phyloP scores from a whole-genome alignment of 1,140 invertebrate genomes.

The Brachionus plicatilis region DNA sequence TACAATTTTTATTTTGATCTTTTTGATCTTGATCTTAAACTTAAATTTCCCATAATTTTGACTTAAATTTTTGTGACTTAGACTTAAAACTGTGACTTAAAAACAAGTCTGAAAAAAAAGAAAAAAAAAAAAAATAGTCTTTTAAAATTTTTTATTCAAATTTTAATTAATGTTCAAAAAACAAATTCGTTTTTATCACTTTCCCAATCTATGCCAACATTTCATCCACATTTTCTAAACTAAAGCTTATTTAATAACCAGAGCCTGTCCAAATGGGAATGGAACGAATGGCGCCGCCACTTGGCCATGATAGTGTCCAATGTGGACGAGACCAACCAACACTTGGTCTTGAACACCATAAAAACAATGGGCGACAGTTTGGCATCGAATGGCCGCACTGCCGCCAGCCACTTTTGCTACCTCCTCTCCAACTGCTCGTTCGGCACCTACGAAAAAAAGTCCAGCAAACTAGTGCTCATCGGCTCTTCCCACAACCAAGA shows the following conservation, averaged over 20 bases:
- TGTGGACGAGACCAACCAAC: slow-evolving; percentile 65
- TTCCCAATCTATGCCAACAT: no score
- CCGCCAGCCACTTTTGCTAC: slow-evolving; percentile 88
- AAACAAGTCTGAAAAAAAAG: no score
- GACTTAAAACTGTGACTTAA: no score
- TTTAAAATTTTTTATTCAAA: no score
- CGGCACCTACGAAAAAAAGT: slow-evolving; percentile 61
- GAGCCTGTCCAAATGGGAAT: slow-evolving; percentile 72
- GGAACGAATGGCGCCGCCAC: slow-evolving; percentile 92
- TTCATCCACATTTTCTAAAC: background rate
- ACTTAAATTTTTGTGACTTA: no score
- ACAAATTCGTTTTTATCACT: no score
- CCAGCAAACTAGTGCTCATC: slow-evolving; percentile 69
- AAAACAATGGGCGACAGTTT: slow-evolving; percentile 66
- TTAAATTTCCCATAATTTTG: no score
- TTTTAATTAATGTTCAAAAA: no score
- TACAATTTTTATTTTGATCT: no score
- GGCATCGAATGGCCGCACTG: slow-evolving; percentile 63
- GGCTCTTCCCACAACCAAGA: slow-evolving; percentile 61
- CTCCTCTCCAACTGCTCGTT: slow-evolving; percentile 76
- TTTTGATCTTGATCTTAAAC: no score
- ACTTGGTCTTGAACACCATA: slow-evolving; percentile 75
- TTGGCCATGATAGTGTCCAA: slow-evolving; percentile 88
- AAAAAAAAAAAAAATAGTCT: no score
- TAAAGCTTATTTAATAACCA: slow-evolving; percentile 42